Evolutionary conservation across 1,140 invertebrate species (phyloP).

Genomic region (Calliphora vicina): DNA sequence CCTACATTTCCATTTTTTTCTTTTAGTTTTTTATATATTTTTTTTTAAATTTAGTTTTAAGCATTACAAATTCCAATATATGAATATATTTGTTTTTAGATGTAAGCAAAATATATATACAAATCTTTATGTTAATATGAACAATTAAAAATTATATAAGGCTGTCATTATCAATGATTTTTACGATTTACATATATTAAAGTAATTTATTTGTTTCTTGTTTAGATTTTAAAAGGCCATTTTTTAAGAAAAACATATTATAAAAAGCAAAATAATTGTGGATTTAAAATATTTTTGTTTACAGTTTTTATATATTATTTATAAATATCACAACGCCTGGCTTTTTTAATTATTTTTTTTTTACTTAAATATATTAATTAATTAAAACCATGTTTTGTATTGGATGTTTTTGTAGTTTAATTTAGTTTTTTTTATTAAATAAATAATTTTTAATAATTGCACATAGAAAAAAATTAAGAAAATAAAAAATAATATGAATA

Average conservation of each 20-base stretch:
- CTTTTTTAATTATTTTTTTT: conserved; percentile 29
- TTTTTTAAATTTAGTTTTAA: conserved; percentile 4
- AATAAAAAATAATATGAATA: conserved; percentile 1
- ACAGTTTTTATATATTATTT: conserved; percentile 37
- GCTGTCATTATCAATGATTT: conserved; percentile 17
- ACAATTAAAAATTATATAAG: conserved; percentile 19
- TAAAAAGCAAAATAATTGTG: conserved; percentile 45
- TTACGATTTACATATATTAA: background rate
- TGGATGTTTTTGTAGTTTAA: conserved; percentile 16
- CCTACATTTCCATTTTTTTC: background rate
- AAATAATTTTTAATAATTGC: conserved; percentile 34
- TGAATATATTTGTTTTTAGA: background rate
- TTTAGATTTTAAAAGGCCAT: conserved; percentile 31
- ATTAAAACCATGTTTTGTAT: conserved; percentile 19
- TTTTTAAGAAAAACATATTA: conserved; percentile 47
- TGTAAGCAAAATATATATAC: conserved; percentile 25
- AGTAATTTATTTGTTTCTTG: too few relatives aligned
- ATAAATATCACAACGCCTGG: conserved; percentile 63
- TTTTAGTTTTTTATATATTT: too few relatives aligned
- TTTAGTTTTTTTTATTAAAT: conserved; percentile 18
- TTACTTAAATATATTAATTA: conserved; percentile 13
- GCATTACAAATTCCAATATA: background rate
- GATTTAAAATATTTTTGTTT: conserved; percentile 42
- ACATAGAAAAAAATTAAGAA: conserved; percentile 23
- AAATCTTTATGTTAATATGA: background rate